Evolutionary conservation across 1,140 invertebrate genomes (phyloP), one percentile per base, ranked within the genome.

Genomic region (Ladona fulva): DNA sequence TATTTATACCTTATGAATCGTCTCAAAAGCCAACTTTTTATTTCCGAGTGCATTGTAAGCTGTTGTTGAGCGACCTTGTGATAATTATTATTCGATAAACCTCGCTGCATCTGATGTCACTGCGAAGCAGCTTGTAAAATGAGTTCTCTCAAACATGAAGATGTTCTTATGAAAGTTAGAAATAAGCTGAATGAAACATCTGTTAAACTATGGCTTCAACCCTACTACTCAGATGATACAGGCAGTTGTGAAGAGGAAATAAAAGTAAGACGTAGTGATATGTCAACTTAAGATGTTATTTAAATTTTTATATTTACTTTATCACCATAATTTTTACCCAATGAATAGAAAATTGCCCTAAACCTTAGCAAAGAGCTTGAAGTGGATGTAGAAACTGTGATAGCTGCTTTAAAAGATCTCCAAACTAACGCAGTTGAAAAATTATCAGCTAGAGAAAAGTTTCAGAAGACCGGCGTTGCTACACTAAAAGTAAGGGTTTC

Each of bases 161-260:
- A 90, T 83, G 82, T 89, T 77, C 83, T 90, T 22, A 89, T 90
- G 76, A 89, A 88, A 84, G 83, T 92, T 22, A 85, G 91, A 25
- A 87, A 88, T 12, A 90, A 89, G 81, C 84, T 94, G 16, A 91
- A 92, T 78, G 82, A 85, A 59, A 88, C 92, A 42, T 87, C 87
- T 80, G 85, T 93, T 0, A 93, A 92, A 82, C 83, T 94, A 74
- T 94, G 92, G 92, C 85, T 90, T 76, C 83, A 88, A 42, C 92
- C 92, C 0, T 94, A 91, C 82, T 89, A 87, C 77, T 82, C 81
- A n/a, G 85, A 88, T 79, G 86, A 85, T 29, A 82, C 84, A 14
- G 85, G 85, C 22, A 78, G 83, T 42, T 83, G 84, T 29, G 84
- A 86, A 44, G 80, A 79, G 0, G 84, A 87, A 74, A 81, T 86